Evolutionary conservation across 2,888 invertebrate species (phyloP).

Genomic region (Rotaria sp.): DNA sequence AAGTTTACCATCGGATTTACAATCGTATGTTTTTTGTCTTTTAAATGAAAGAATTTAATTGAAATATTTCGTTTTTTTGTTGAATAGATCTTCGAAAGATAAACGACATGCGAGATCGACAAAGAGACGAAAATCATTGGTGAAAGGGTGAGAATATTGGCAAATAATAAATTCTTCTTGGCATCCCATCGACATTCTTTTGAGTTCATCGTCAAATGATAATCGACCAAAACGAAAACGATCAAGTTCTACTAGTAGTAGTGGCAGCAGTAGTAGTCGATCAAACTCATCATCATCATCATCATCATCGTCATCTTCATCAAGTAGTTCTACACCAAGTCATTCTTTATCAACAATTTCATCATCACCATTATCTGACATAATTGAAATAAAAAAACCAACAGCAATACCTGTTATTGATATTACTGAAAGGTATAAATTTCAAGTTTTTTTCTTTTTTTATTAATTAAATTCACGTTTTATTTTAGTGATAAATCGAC

Average conservation of each 20-base stretch:
- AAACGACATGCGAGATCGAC: background rate
- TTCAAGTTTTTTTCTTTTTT: background rate
- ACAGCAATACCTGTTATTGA: background rate
- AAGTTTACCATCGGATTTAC: background rate
- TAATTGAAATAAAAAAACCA: background rate
- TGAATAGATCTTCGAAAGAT: background rate
- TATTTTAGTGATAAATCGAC: background rate
- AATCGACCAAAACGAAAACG: background rate
- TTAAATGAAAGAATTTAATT: background rate
- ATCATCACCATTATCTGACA: background rate
- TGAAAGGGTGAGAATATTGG: background rate
- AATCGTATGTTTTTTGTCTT: background rate
- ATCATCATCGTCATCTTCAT: background rate
- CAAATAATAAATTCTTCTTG: background rate
- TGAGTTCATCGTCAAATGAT: background rate
- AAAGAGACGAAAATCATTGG: background rate
- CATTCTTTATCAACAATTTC: background rate
- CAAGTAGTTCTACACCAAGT: background rate
- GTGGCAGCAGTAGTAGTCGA: background rate
- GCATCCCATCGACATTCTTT: slow-evolving; percentile 11
- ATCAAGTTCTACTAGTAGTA: background rate
- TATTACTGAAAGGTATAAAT: background rate
- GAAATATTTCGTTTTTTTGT: background rate
- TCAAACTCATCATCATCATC: background rate
- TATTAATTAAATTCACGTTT: background rate